Evolutionary conservation across 35 echinoderm and acorn worm species (phyloP).

Genomic region (Apostichopus californicus): DNA sequence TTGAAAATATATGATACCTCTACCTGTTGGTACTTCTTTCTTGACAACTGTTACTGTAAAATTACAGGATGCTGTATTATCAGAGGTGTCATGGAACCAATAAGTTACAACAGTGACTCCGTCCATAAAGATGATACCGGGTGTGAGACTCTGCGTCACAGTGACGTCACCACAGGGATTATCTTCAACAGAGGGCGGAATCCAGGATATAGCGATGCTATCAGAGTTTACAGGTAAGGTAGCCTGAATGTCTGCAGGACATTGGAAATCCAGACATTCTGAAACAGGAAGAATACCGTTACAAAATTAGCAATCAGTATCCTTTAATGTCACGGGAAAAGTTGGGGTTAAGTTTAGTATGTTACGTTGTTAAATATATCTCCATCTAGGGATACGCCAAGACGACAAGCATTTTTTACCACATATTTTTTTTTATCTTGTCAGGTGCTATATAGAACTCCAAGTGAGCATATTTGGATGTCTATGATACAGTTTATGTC

Average conservation of each 20-base stretch:
- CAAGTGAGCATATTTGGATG: no score
- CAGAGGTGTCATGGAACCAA: neutral
- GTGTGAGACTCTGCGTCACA: neutral
- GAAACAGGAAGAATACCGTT: neutral
- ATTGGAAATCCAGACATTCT: conserved; percentile 14
- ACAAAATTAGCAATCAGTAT: no score
- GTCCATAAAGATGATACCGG: neutral
- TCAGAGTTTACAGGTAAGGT: neutral
- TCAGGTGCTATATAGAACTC: no score
- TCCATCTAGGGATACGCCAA: no score
- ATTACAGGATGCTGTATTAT: neutral
- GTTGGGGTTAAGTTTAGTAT: no score
- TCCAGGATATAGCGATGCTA: neutral
- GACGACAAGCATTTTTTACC: no score
- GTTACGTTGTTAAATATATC: no score
- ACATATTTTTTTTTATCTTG: no score
- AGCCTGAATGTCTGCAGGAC: conserved; percentile 4
- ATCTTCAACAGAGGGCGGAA: neutral
- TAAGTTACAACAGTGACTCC: conserved; percentile 8
- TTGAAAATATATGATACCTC: neutral
- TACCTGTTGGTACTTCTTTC: neutral
- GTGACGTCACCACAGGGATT: neutral
- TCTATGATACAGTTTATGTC: no score
- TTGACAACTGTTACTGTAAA: conserved; percentile 10
- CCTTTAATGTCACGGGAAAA: no score